Evolutionary conservation across 2,888 invertebrate species (phyloP).

Genomic region (Leptothorax acervorum): DNA sequence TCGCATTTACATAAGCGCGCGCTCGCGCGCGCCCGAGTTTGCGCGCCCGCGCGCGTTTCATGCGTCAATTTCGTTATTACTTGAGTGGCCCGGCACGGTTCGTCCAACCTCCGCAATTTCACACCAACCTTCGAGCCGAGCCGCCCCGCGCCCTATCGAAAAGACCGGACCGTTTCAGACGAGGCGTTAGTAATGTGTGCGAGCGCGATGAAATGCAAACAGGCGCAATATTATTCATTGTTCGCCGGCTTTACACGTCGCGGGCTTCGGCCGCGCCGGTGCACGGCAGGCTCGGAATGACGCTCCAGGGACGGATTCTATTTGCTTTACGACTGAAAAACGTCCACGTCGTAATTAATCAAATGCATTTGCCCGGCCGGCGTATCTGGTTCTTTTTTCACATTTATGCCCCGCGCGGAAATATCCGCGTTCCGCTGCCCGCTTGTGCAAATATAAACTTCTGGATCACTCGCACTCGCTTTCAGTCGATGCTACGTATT

Average conservation of each 20-base stretch:
- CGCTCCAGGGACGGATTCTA: conserved; percentile 50
- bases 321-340: conserved; percentile 55
- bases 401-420: conserved; percentile 15
- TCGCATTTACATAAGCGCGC: conserved; percentile 71
- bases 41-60: conserved; percentile 39
- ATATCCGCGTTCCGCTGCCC: conserved; percentile 18
- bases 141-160: conserved; percentile 40
- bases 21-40: conserved; percentile 26
- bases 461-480: conserved; percentile 11
- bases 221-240: conserved; percentile 66
- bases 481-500: conserved; percentile 22
- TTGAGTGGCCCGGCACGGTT: conserved; percentile 51
- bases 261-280: conserved; percentile 40
- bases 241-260: conserved; percentile 50
- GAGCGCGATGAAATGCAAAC: conserved; percentile 66
- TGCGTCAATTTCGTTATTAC: conserved; percentile 72
- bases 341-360: conserved; percentile 51
- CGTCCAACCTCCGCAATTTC: conserved; percentile 34
- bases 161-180: conserved; percentile 60
- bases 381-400: conserved; percentile 21
- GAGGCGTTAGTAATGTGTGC: conserved; percentile 63
- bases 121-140: conserved; percentile 35
- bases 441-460: conserved; percentile 12
- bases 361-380: conserved; percentile 30
- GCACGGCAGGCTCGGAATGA: conserved; percentile 37